Percentiles rank a stretch among this genome's conserved stretches.
These are phyloP conservation scores for Oncorhynchus clarkii DNA, from an alignment of 2,113 vertebrate species.

Conservation along the genomic window DNA sequence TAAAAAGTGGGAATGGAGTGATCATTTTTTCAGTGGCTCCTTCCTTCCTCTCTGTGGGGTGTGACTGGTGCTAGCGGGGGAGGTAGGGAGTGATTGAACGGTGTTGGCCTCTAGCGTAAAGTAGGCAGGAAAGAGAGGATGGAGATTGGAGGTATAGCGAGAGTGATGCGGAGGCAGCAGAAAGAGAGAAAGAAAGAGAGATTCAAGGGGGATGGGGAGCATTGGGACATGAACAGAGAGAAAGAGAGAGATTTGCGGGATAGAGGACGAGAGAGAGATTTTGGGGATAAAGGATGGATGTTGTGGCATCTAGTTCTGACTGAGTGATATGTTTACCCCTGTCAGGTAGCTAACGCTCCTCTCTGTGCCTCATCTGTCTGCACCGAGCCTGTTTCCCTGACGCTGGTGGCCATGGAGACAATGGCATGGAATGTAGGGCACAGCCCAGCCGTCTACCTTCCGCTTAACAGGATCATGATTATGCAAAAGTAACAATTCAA, in stretches of 20 bases:
- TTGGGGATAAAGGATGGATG: slow-evolving; percentile 24
- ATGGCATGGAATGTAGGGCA: slow-evolving; percentile 33
- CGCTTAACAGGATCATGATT: too few species aligned
- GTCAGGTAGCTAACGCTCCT: slow-evolving; percentile 29
- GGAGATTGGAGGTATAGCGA: too few species aligned
- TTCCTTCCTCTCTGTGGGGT: neutral
- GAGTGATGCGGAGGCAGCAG: too few species aligned
- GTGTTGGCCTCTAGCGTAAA: too few species aligned
- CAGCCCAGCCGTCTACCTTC: slow-evolving; percentile 18
- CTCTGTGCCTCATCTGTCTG: neutral
- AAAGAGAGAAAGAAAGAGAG: too few species aligned
- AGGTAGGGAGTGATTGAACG: too few species aligned
- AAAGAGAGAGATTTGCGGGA: too few species aligned
- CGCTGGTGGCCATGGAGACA: neutral
- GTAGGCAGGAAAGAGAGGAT: too few species aligned
- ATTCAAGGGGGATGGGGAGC: too few species aligned
- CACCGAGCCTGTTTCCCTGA: neutral
- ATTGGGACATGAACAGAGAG: too few species aligned
- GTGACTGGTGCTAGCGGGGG: too few species aligned
- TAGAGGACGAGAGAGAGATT: neutral
- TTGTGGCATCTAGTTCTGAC: slow-evolving; percentile 2
- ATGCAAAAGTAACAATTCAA: too few species aligned
- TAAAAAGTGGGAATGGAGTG: slow-evolving; percentile 5
- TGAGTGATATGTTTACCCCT: slow-evolving; percentile 48
- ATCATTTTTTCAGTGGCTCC: slow-evolving; percentile 10